A percentile compares a stretch with the other conserved stretches of the same genome.
phyloP scores from a whole-genome alignment of 2,797 vertebrate species.

The Clamator glandarius region DNA sequence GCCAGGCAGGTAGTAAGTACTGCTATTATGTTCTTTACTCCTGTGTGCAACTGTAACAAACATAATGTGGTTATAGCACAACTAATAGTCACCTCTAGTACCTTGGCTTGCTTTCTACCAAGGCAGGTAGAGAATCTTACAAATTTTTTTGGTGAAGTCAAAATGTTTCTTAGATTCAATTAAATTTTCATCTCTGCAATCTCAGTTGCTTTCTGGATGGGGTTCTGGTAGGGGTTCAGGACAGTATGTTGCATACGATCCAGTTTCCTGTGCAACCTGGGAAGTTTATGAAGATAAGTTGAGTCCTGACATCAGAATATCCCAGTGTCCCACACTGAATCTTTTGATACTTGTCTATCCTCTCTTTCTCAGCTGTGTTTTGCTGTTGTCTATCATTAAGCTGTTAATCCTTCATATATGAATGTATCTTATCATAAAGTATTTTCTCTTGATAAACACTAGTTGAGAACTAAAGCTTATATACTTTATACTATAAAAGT shows the following conservation, averaged over 20 bases:
- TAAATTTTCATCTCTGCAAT: neutral
- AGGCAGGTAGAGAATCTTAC: neutral
- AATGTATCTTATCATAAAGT: neutral
- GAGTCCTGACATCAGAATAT: neutral
- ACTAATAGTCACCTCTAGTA: neutral
- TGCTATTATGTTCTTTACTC: neutral
- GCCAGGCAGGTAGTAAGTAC: neutral
- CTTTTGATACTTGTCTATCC: neutral
- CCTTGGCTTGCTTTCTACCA: neutral
- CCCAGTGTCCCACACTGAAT: neutral
- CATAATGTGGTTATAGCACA: neutral
- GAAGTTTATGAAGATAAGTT: neutral
- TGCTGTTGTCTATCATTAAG: neutral
- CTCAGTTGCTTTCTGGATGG: neutral
- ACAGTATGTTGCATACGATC: accelerated
- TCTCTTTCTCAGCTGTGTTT: neutral
- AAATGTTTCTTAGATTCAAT: neutral
- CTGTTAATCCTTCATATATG: neutral
- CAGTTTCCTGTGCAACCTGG: neutral
- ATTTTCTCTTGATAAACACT: neutral
- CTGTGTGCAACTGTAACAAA: neutral
- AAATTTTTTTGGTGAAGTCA: neutral
- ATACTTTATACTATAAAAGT: neutral
- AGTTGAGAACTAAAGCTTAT: neutral
- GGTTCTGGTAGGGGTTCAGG: neutral